phyloP scores from a whole-genome alignment of 1,140 invertebrate genomes.

The Rhizoglyphus robini region DNA sequence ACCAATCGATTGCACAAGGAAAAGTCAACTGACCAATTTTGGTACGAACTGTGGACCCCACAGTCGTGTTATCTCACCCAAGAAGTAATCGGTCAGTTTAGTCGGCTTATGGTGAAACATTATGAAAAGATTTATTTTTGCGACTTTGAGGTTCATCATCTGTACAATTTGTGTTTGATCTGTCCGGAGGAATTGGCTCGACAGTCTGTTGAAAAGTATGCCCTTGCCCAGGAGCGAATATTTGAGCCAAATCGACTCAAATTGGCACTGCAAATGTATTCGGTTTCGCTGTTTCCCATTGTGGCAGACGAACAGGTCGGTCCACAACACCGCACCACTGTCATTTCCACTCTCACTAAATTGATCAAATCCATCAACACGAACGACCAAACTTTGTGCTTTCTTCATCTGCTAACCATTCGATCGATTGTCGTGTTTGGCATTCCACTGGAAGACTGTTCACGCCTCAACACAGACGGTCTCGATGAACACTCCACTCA shows the following conservation, averaged over 20 bases:
- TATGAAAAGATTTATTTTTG: conserved; percentile 61
- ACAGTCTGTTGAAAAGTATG: conserved; percentile 59
- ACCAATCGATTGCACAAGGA: background rate
- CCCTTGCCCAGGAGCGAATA: conserved; percentile 60
- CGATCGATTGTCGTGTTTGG: conserved; percentile 53
- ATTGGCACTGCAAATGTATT: conserved; percentile 30
- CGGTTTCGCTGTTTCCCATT: background rate
- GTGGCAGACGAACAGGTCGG: background rate
- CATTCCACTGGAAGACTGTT: conserved; percentile 68
- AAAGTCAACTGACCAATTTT: conserved; percentile 32
- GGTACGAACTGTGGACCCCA: conserved; percentile 42
- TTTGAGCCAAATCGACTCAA: conserved; percentile 73
- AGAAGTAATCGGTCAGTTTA: conserved; percentile 65
- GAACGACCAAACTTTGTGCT: conserved; percentile 70
- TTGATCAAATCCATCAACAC: conserved; percentile 73
- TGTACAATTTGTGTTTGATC: conserved; percentile 62
- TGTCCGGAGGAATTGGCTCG: conserved; percentile 56
- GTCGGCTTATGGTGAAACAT: conserved; percentile 47
- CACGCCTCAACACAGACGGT: conserved; percentile 43
- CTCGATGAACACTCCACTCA: conserved; percentile 59
- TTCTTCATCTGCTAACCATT: conserved; percentile 60
- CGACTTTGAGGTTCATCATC: conserved; percentile 43
- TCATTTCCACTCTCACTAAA: conserved; percentile 62
- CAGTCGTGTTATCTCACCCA: conserved; percentile 60
- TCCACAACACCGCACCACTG: conserved; percentile 59